Evolutionary conservation across 2,797 vertebrate genomes (phyloP), one percentile per base, ranked within the genome.

Genomic region (Apogon hyalosoma): DNA sequence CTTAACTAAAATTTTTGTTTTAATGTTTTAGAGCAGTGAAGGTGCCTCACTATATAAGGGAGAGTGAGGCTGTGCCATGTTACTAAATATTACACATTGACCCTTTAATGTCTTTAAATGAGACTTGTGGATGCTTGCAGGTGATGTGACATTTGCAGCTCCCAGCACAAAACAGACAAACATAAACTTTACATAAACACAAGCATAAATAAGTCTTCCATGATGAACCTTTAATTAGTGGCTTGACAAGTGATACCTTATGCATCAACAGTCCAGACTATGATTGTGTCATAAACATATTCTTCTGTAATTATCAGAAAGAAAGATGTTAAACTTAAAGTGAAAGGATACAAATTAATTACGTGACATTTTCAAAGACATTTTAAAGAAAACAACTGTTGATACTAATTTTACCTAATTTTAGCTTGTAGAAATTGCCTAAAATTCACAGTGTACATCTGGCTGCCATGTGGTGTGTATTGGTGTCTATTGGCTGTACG

Each of bases 391-490:
- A 28, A 16, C 2, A 4, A 15, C 3, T 43, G 50, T 11, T 56
- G 5, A 36, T n/a, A 7, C 15, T 8, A 6, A 41, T n/a, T 41
- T 19, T 38, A 36, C 7, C 1, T 4, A 4, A 16, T n/a, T n/a
- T n/a, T n/a, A n/a, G n/a, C n/a, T n/a, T n/a, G n/a, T 6, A 47
- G 21, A 49, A 43, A 18, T 41, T 19, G 24, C 18, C 39, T 12
- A 53, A 33, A 5, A 24, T 39, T 59, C 66, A 8, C 7, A 38
- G 21, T 33, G 31, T 5, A 8, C 31, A 33, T 57, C 18, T 36
- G 51, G 38, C 57, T 77, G 59, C 16, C 40, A 15, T 54, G 48
- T 68, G 73, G 73, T 77, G 64, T 81, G 67, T 54, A 11, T 69
- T 68, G 73, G 73, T 77, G 64, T 81, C 64, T 54, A 11, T 69